Percentiles rank a stretch among this genome's conserved stretches.
phyloP scores from a whole-genome alignment of 2,888 invertebrate species.

The Pandemis corylana region DNA sequence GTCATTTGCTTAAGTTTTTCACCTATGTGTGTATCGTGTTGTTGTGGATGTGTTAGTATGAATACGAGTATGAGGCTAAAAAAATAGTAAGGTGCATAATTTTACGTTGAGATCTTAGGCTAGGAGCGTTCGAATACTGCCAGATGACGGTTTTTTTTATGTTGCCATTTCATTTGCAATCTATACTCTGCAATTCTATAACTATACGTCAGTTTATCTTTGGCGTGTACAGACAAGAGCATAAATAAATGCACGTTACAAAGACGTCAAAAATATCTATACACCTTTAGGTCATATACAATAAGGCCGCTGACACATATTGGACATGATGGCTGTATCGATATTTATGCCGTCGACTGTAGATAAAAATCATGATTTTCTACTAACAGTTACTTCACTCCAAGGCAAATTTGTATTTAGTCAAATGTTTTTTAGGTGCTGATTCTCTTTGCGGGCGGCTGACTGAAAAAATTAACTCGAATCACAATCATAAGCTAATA shows the following conservation, averaged over 20 bases:
- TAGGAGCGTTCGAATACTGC: neutral
- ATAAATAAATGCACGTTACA: too few relatives aligned
- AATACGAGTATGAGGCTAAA: too few relatives aligned
- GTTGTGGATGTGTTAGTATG: too few relatives aligned
- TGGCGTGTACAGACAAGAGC: neutral
- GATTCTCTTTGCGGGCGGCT: conserved; percentile 97
- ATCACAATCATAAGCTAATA: conserved; percentile 95
- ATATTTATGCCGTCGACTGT: too few relatives aligned
- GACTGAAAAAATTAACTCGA: conserved; percentile 96
- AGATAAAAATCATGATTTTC: neutral
- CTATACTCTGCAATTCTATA: neutral
- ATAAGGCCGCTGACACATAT: too few relatives aligned
- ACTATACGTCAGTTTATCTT: neutral
- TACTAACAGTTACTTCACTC: neutral
- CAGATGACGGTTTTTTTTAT: neutral
- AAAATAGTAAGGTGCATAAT: too few relatives aligned
- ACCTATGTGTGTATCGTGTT: too few relatives aligned
- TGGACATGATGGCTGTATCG: too few relatives aligned
- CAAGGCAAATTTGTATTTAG: neutral
- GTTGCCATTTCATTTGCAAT: neutral
- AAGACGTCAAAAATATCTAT: too few relatives aligned
- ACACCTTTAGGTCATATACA: too few relatives aligned
- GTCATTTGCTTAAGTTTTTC: too few relatives aligned
- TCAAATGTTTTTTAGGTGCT: conserved; percentile 87
- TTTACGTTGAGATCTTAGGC: neutral